Evolutionary conservation across 2,797 vertebrate genomes (phyloP).

Genomic region (Novumbra hubbsi): DNA sequence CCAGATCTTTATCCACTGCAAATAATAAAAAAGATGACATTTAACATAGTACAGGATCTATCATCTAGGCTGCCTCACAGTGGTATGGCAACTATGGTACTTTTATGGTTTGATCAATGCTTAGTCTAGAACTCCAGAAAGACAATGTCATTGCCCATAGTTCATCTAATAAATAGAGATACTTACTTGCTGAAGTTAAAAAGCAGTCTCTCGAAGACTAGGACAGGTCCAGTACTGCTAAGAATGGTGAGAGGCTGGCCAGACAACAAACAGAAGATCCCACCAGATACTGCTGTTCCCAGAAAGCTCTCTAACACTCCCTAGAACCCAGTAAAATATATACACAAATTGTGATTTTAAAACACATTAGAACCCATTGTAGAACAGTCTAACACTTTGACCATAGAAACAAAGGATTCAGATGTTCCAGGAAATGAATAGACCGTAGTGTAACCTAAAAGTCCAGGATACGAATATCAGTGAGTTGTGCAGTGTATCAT

Average conservation of each 20-base stretch:
- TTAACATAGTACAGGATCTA: too few relatives aligned
- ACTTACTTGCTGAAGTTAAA: conserved; percentile 97
- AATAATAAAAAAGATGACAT: too few relatives aligned
- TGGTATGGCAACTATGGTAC: too few relatives aligned
- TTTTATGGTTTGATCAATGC: conserved; percentile 59
- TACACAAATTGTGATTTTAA: neutral
- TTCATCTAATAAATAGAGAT: neutral
- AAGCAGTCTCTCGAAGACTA: conserved; percentile 95
- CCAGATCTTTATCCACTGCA: too few relatives aligned
- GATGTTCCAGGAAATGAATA: too few relatives aligned
- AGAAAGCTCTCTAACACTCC: conserved; percentile 97
- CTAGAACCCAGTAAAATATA: conserved; percentile 38
- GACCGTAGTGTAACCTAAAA: too few relatives aligned
- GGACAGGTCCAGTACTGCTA: conserved; percentile 95
- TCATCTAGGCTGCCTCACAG: too few relatives aligned
- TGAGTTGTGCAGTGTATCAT: too few relatives aligned
- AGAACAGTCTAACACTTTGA: neutral
- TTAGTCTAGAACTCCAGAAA: neutral
- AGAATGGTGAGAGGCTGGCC: conserved; percentile 96
- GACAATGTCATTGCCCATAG: neutral
- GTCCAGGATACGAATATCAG: too few relatives aligned
- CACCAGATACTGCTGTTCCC: conserved; percentile 89
- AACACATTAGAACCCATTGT: neutral
- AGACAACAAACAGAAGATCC: conserved; percentile 88
- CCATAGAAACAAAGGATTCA: neutral